Conservation (phyloP, 2,113 vertebrate species). For the Nansenia antarctica region DNA sequence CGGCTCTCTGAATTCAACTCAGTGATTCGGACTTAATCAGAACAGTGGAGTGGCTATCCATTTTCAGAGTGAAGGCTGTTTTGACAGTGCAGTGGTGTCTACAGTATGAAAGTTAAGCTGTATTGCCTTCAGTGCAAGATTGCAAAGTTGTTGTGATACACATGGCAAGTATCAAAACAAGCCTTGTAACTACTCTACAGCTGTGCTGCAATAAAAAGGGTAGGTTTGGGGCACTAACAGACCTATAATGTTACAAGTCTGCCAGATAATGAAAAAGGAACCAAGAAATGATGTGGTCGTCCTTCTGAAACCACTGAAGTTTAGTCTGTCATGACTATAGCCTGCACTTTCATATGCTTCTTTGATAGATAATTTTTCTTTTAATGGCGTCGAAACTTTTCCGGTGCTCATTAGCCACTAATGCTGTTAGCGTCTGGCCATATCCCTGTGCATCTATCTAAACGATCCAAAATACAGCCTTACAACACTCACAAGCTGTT, state of each 20-base stretch:
- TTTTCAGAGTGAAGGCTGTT: not conserved
- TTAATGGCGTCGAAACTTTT: too few species aligned
- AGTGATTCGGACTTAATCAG: too few species aligned
- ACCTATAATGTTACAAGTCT: too few species aligned
- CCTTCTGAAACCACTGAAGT: not conserved
- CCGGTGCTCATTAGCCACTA: constrained; percentile 49
- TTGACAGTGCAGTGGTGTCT: not conserved
- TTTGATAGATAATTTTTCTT: not conserved
- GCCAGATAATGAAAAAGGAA: too few species aligned
- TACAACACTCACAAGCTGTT: constrained; percentile 63
- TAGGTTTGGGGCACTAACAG: too few species aligned
- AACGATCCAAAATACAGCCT: constrained; percentile 65
- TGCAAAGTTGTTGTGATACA: not conserved
- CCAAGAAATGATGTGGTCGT: too few species aligned
- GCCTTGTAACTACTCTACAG: too few species aligned
- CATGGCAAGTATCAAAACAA: too few species aligned
- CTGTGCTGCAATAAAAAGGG: not conserved
- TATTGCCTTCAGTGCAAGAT: not conserved
- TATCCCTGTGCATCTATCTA: constrained; percentile 66
- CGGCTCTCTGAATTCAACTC: too few species aligned
- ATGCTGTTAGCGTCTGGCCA: constrained; percentile 65
- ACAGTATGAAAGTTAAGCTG: too few species aligned
- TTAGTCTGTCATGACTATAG: too few species aligned
- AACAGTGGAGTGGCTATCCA: not conserved
- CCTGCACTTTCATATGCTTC: not conserved